Conservation (phyloP, 1,140 invertebrate species). For the Sarcophaga bullata region DNA sequence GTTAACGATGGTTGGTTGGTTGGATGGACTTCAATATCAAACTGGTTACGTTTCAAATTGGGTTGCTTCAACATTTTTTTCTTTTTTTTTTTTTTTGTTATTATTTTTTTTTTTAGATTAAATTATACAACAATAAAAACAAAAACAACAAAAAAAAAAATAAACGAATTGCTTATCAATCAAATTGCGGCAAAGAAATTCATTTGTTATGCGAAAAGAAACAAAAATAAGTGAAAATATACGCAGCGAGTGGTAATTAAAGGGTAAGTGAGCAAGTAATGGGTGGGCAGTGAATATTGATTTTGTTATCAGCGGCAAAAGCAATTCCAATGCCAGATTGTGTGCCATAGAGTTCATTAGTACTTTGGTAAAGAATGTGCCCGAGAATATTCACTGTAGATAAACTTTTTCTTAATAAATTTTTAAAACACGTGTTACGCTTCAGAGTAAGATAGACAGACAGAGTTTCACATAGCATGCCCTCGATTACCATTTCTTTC, state of each 20-base stretch:
- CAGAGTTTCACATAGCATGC: no score
- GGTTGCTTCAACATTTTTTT: no score
- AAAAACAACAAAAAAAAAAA: background rate
- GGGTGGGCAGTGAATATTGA: background rate
- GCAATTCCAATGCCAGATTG: background rate
- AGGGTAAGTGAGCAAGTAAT: background rate
- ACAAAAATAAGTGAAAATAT: background rate
- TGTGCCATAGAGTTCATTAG: background rate
- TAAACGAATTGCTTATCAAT: background rate
- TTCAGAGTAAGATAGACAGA: no score
- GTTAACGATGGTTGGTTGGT: no score
- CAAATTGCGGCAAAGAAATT: background rate
- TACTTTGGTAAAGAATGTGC: background rate
- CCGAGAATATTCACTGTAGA: background rate
- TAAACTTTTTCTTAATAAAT: no score
- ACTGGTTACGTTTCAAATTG: background rate
- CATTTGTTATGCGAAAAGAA: background rate
- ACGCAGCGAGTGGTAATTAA: background rate
- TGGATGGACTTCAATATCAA: slow-evolving; percentile 3
- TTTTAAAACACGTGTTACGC: no score
- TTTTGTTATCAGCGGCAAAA: background rate
- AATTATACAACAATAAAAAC: no score
- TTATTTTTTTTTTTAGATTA: no score
- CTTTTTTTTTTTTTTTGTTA: no score
- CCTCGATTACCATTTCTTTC: no score